Conservation (phyloP, 2,113 vertebrate species). For the Tragelaphus scriptus region DNA sequence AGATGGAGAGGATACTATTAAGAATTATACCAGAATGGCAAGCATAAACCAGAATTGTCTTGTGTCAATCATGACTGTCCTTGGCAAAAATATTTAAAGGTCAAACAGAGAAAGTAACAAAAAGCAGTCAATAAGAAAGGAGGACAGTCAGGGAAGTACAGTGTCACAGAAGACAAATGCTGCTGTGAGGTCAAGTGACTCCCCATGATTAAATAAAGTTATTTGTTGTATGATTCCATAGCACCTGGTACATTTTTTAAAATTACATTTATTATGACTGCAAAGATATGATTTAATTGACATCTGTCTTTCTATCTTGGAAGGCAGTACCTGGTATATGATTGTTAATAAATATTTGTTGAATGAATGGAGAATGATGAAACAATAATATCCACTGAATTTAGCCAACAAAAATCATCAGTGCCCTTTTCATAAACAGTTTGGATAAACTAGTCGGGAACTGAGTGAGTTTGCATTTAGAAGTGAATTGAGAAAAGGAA, state of each 20-base stretch:
- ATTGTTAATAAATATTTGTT: neutral
- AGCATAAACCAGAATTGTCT: neutral
- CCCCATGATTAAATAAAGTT: neutral
- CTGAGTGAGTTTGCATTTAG: neutral
- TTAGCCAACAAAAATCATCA: neutral
- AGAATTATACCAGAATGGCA: neutral
- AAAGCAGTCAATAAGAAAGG: neutral
- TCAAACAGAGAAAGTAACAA: neutral
- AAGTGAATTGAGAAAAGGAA: neutral
- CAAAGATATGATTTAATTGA: neutral
- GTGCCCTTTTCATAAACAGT: neutral
- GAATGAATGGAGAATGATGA: neutral
- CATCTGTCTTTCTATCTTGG: neutral
- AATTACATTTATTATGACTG: neutral
- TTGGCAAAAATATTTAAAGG: constrained; percentile 18
- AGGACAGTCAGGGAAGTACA: neutral
- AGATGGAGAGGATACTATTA: neutral
- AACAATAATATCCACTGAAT: neutral
- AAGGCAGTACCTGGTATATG: neutral
- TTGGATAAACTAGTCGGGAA: neutral
- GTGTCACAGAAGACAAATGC: neutral
- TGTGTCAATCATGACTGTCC: neutral
- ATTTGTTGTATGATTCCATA: neutral
- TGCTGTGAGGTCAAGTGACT: neutral
- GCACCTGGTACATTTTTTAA: neutral